Percentiles rank a stretch among this genome's conserved stretches.
phyloP scores from a whole-genome alignment of 2,888 invertebrate species.

The Caenorhabditis sp. region DNA sequence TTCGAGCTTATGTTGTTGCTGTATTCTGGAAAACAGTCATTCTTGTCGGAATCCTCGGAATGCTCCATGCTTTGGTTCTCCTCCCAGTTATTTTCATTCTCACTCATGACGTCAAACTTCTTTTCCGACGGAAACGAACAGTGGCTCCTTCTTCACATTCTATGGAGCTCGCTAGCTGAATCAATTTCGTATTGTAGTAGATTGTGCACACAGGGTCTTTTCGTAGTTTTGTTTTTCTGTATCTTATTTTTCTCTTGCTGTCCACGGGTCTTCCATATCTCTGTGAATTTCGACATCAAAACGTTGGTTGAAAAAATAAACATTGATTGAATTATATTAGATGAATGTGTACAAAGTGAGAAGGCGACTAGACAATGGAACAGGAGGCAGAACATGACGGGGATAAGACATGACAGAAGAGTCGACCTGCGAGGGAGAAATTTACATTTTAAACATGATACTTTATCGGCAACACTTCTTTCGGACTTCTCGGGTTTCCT shows the following conservation, averaged over 20 bases:
- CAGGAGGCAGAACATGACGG: constrained; percentile 31
- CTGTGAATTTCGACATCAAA: constrained; percentile 3
- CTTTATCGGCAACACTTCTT: constrained; percentile 39
- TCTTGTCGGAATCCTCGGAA: constrained; percentile 78
- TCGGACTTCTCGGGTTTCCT: constrained; percentile 9
- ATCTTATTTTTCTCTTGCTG: constrained; percentile 21
- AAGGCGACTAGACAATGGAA: constrained; percentile 33
- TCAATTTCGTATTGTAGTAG: neutral
- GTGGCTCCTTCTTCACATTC: constrained; percentile 39
- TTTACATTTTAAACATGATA: neutral
- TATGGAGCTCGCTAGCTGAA: constrained; percentile 45
- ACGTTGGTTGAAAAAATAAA: neutral
- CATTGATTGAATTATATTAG: neutral
- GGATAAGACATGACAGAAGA: constrained; percentile 28
- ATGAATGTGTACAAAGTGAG: neutral
- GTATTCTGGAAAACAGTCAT: constrained; percentile 83
- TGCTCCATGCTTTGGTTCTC: constrained; percentile 80
- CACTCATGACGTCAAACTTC: constrained; percentile 72
- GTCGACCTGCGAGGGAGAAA: constrained; percentile 31
- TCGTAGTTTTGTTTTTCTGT: constrained; percentile 15
- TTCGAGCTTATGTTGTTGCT: constrained; percentile 82
- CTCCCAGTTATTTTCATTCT: constrained; percentile 80
- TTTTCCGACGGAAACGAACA: constrained; percentile 34
- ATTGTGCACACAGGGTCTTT: constrained; percentile 32
- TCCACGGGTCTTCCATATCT: constrained; percentile 40